phyloP scores from a whole-genome alignment of 2,113 vertebrate species.

The Chloropsis hardwickii region DNA sequence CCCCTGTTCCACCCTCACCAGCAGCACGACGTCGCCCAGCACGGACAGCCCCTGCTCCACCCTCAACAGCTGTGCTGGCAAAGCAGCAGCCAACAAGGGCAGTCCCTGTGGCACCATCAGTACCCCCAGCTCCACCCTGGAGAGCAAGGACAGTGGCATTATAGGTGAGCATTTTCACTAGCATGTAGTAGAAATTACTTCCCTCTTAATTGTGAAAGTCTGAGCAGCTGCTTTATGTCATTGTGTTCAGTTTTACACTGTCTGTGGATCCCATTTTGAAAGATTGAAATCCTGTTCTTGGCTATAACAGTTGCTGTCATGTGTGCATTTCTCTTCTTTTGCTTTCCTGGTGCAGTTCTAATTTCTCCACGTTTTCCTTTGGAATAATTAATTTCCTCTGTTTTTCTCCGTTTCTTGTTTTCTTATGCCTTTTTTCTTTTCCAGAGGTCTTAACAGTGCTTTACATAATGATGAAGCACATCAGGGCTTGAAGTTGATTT shows the following conservation, averaged over 20 bases:
- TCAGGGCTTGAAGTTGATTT: background rate
- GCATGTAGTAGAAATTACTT: background rate
- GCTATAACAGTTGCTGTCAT: background rate
- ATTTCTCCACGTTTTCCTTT: background rate
- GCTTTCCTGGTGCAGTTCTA: background rate
- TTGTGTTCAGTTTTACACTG: background rate
- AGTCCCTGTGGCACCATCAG: constrained; percentile 94
- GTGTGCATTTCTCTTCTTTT: background rate
- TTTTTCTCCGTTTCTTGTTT: background rate
- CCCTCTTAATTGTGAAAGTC: background rate
- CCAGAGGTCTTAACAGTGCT: background rate
- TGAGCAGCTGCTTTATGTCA: background rate
- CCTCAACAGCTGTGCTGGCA: constrained; percentile 86
- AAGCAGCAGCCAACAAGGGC: constrained; percentile 74
- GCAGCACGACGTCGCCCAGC: constrained; percentile 92
- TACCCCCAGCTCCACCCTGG: constrained; percentile 96
- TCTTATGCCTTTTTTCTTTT: background rate
- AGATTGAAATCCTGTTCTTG: background rate
- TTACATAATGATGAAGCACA: background rate
- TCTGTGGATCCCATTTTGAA: background rate
- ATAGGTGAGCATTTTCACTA: constrained; percentile 82
- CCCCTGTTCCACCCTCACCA: constrained; percentile 94
- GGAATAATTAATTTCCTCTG: background rate
- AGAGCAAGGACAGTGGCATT: constrained; percentile 99
- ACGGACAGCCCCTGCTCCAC: constrained; percentile 97